Conservation (phyloP, 2,888 invertebrate species). For the Nephrocerus scutellatus region DNA sequence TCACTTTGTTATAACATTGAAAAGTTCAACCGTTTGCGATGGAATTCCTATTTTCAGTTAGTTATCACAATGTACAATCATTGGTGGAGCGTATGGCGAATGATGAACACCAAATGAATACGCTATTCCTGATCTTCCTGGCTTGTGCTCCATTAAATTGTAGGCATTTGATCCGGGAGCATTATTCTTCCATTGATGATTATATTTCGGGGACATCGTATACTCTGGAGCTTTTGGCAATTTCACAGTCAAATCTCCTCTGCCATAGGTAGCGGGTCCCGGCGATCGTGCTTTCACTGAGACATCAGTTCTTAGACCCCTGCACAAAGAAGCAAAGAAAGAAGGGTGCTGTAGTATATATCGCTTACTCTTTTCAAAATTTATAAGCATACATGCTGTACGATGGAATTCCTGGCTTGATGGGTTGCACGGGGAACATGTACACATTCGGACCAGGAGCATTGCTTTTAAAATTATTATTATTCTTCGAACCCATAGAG, state of each 20-base stretch:
- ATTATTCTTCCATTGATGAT: slow-evolving; percentile 13
- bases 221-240: slow-evolving; percentile 32
- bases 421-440: slow-evolving; percentile 26
- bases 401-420: slow-evolving; percentile 32
- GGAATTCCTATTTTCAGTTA: no score
- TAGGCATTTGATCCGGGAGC: slow-evolving; percentile 40
- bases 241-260: slow-evolving; percentile 28
- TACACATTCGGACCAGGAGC: slow-evolving; percentile 42
- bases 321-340: slow-evolving; percentile 15
- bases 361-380: no score
- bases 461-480: slow-evolving; percentile 23
- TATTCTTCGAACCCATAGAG: slow-evolving; percentile 48
- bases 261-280: slow-evolving; percentile 42
- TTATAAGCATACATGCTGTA: slow-evolving; percentile 37
- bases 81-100: slow-evolving; percentile 38
- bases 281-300: slow-evolving; percentile 30
- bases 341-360: neutral
- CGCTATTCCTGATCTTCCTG: slow-evolving; percentile 32
- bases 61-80: slow-evolving; percentile 43
- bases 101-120: slow-evolving; percentile 43
- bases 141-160: slow-evolving; percentile 35
- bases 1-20: no score
- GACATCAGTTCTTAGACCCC: slow-evolving; percentile 29
- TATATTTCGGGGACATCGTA: slow-evolving; percentile 29
- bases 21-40: no score